Evolutionary conservation across 2,888 invertebrate genomes (phyloP), one percentile per base, ranked within the genome.

Genomic region (Metellina segmentata): DNA sequence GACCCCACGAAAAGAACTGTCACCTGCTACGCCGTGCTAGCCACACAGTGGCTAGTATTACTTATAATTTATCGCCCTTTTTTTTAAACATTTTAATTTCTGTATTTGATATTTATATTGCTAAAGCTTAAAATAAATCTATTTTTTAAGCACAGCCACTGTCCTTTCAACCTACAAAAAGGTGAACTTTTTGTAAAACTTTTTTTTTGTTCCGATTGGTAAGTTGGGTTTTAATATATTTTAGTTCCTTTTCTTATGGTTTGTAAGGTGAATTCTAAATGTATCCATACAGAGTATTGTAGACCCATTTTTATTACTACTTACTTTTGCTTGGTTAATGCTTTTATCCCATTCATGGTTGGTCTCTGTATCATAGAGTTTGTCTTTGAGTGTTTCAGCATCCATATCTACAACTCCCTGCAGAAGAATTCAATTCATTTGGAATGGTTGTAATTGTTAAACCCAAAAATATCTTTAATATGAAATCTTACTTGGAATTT

Each of bases 401-500:
- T 75, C 51, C n/a, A 81, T 69, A 8, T 90, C 34, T 1, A 90
- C 20, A 19, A 90, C 70, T 6, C 90, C 90, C 90, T 90, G 34
- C 9, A 81, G 69, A 52, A 71, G 51, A 51, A 72, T 13, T 51
- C 0, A 53, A 11, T 61, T 61, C 34, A 61, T 20, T 34, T 34
- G 34, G 4, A 34, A 34, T 34, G 1, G 34, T 34, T 4, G 4
- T 34, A 34, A 34, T 34, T 34, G 34, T 34, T 34, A 34, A 49
- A 71, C 49, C 9, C 34, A 2, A 19, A 75, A 7, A 34, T 13
- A 75, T 20, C 16, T 34, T 13, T 48, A 1, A 48, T 6, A 13
- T 34, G 7, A 48, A 20, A 20, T 53, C 81, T 86, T 75, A 90
- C 90, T 74, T 90, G 85, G 49, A 81, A 90, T 81, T 90, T 90